Evolutionary conservation across 2,888 invertebrate genomes (phyloP).

Genomic region (Cyaniris semiargus): DNA sequence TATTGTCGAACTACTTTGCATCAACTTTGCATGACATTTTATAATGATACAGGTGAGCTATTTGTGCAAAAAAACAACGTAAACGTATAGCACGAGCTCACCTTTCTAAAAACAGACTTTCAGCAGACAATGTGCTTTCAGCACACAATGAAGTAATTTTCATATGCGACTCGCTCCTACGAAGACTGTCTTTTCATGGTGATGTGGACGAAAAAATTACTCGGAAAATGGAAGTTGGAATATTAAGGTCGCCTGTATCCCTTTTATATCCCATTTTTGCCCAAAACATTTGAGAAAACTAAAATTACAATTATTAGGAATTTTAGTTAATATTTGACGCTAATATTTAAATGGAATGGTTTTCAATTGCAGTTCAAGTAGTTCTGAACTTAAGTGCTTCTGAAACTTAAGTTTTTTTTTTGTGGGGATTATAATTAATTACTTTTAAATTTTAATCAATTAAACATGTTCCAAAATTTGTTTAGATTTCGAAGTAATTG

Average conservation of each 20-base stretch:
- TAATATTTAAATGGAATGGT: background rate
- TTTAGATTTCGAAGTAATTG: background rate
- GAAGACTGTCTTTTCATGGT: slow-evolving; percentile 26
- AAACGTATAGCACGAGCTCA: background rate
- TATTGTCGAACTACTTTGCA: too few relatives aligned
- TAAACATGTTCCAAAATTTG: background rate
- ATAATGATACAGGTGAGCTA: slow-evolving; percentile 1
- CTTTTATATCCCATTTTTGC: background rate
- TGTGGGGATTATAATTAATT: too few relatives aligned
- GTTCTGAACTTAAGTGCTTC: too few relatives aligned
- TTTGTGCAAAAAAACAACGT: background rate
- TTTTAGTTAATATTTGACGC: background rate
- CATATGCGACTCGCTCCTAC: slow-evolving; percentile 27
- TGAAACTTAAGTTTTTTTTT: too few relatives aligned
- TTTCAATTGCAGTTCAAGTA: background rate
- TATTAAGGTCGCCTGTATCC: background rate
- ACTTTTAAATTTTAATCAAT: background rate
- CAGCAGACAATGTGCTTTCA: slow-evolving; percentile 15
- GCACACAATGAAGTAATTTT: slow-evolving; percentile 30
- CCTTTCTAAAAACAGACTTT: slow-evolving; percentile 25
- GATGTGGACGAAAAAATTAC: slow-evolving; percentile 10
- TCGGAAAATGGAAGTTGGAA: slow-evolving; percentile 14
- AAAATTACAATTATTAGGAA: background rate
- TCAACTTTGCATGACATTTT: background rate
- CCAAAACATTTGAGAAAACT: background rate